Evolutionary conservation across 2,888 invertebrate species (phyloP), one percentile per base, ranked within the genome.

Genomic region (Scaptomyza flava): DNA sequence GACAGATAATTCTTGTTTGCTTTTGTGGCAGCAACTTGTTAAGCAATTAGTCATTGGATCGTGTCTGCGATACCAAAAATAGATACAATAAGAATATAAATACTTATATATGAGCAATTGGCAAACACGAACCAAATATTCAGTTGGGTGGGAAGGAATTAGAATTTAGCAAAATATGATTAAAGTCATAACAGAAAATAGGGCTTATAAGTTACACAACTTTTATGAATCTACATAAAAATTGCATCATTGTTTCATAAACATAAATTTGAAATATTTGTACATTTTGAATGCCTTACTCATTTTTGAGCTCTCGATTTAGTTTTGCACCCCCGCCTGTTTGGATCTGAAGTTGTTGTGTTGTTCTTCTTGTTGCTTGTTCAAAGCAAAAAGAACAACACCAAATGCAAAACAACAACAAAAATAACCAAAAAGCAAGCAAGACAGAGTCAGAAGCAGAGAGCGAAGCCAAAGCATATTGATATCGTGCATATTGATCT

Each of bases 401-500:
- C 66, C 70, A 62, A 57, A 41, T 31, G 54, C 51, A 41, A 34
- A 51, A 20, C n/a, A 20, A 17, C 4, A 42, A 20, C 42, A 20
- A 3, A 12, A 23, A 33, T 38, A 14, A 31, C 43, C 41, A 41
- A 38, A 51, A 33, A 23, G 8, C 12, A n/a, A 9, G n/a, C 48
- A 20, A 48, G 11, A 27, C 27, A 54, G 54, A 43, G 45, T 6
- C 36, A 27, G 59, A 42, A 31, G 43, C 33, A 53, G 31, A 47
- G 36, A 42, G 17, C 42, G 50, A 9, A 6, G 27, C 50, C 50
- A 12, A 33, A 42, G 43, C 88, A 86, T 90, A 91, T 91, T 91
- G 91, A 91, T 91, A 91, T 91, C 91, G 91, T 91, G 91, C 90
- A 90, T 91, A 91, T 91, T 90, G 91, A 91, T 91, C 91, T 91